Base-by-base conservation (phyloP, 1,140 invertebrate genomes). In the Rhizoglyphus robini region DNA sequence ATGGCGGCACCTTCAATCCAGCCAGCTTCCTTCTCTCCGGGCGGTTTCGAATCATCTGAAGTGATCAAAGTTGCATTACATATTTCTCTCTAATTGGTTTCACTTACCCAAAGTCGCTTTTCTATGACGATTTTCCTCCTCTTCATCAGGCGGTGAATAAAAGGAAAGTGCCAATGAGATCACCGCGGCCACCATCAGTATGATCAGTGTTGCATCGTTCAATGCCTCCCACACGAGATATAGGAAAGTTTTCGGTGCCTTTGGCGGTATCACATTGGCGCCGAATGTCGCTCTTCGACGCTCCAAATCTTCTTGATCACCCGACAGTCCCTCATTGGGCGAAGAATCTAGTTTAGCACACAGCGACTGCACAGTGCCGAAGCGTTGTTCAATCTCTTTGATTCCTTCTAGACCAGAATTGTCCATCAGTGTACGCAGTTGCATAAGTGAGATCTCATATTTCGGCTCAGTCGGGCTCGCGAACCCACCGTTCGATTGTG, bases 1-100 rank as follows among this genome's bases (percentile, higher is more conserved):
- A 98, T 98, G 72, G 95, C 94, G 71, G 93, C 82, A 74, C 93
- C 93, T 82, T 98, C 95, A 74, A 98, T 97, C 94, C 94, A 98
- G 65, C 90, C 90, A 86, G 68, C 84, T 83, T 75, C 96, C 91
- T 66, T 86, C 70, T n/a, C n/a, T n/a, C 88, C 86, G 71, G 87
- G 8, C 51, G 8, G n/a, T n/a, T 13, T 30, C 32, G 20, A 25
- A 27, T 30, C 65, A 46, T 65, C 62, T 31, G 38, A 57, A n/a
- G n/a, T n/a, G n/a, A n/a, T n/a, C n/a, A n/a, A n/a, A n/a, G n/a
- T n/a, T n/a, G n/a, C n/a, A n/a, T n/a, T n/a, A n/a, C n/a, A n/a
- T n/a, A n/a, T n/a, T n/a, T n/a, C n/a, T n/a, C n/a, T n/a, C n/a
- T n/a, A n/a, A n/a, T n/a, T n/a, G n/a, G n/a, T n/a, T n/a, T n/a